These are phyloP conservation scores for Phthorimaea operculella DNA, from an alignment of 1,140 invertebrate genomes.

Conservation along the genomic window DNA sequence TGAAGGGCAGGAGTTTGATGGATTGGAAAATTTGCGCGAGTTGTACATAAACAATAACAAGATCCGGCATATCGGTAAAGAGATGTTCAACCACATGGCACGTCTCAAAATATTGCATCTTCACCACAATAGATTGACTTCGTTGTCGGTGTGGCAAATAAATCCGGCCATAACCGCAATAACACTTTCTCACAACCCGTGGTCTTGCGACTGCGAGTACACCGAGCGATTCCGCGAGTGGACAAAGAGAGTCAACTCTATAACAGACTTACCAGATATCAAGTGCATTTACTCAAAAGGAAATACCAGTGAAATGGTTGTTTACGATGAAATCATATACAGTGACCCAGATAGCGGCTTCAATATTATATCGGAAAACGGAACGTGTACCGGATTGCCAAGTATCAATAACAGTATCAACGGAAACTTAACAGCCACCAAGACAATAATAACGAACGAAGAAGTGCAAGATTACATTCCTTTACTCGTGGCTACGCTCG, in stretches of 20 bases:
- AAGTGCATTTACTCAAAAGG: conserved; percentile 71
- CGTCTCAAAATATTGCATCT: conserved; percentile 78
- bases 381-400: conserved; percentile 70
- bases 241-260: conserved; percentile 73
- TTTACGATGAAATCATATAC: conserved; percentile 69
- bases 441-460: conserved; percentile 77
- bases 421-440: conserved; percentile 74
- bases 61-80: conserved; percentile 78
- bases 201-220: conserved; percentile 90
- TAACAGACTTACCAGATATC: conserved; percentile 73
- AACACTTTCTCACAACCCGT: conserved; percentile 82
- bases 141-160: conserved; percentile 81
- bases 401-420: conserved; percentile 77
- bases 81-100: conserved; percentile 79
- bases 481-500: conserved; percentile 78
- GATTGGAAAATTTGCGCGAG: conserved; percentile 80
- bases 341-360: conserved; percentile 70
- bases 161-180: conserved; percentile 75
- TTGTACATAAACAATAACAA: conserved; percentile 88
- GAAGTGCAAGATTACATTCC: conserved; percentile 84
- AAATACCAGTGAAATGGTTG: conserved; percentile 70
- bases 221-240: conserved; percentile 83
- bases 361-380: conserved; percentile 67
- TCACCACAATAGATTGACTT: conserved; percentile 81
- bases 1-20: conserved; percentile 85